Evolutionary conservation across 2,113 vertebrate genomes (phyloP).

Genomic region (Prochilodus magdalenae): DNA sequence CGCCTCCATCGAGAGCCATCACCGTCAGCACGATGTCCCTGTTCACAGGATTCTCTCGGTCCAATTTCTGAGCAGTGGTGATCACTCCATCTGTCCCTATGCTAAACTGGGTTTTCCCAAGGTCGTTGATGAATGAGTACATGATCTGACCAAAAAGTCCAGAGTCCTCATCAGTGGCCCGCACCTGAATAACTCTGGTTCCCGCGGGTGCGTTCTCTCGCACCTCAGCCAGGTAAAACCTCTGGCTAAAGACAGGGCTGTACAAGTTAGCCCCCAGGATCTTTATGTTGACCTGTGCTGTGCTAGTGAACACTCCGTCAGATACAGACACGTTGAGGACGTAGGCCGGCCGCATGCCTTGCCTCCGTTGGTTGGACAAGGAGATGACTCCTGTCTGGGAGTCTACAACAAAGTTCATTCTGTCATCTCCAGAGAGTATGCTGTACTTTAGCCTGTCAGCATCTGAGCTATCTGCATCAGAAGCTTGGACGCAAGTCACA

Average conservation of each 20-base stretch:
- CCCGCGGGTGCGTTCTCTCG: conserved; percentile 86
- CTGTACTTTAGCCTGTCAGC: conserved; percentile 87
- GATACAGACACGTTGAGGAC: conserved; percentile 95
- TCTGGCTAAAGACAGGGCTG: conserved; percentile 92
- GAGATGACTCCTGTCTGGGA: conserved; percentile 87
- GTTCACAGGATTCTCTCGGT: conserved; percentile 87
- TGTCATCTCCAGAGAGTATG: conserved; percentile 93
- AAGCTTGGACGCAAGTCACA: conserved; percentile 95
- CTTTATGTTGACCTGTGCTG: conserved; percentile 88
- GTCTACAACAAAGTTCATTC: conserved; percentile 90
- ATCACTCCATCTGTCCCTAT: conserved; percentile 88
- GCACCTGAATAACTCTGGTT: conserved; percentile 86
- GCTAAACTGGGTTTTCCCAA: conserved; percentile 88
- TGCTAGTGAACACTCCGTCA: conserved; percentile 94
- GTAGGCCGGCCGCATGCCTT: conserved; percentile 88
- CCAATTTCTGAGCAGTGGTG: conserved; percentile 85
- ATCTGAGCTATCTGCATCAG: conserved; percentile 92
- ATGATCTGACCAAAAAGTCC: conserved; percentile 89
- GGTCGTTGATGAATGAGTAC: conserved; percentile 92
- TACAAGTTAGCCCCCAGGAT: conserved; percentile 94
- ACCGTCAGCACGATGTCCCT: conserved; percentile 88
- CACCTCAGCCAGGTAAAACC: conserved; percentile 90
- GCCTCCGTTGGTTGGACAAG: conserved; percentile 89
- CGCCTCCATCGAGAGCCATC: conserved; percentile 93
- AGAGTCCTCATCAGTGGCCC: conserved; percentile 90